A percentile compares a stretch with the other conserved stretches of the same genome.
Evolutionary conservation across 2,888 invertebrate species (phyloP).

Genomic region (Drosophila quinaria): DNA sequence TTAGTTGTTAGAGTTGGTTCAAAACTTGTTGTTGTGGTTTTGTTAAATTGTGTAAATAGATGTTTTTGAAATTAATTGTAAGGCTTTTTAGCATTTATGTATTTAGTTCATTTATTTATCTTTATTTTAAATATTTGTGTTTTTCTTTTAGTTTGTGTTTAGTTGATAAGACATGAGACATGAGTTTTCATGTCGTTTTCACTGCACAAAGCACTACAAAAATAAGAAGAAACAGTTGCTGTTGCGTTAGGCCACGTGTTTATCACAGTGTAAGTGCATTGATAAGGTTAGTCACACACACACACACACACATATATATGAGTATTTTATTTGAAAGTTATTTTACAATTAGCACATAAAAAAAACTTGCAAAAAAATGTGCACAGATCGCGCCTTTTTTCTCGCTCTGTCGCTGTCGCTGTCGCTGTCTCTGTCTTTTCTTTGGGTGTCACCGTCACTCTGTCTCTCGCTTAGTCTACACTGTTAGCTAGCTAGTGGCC

Average conservation of each 20-base stretch:
- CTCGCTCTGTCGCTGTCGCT: not conserved
- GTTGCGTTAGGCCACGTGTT: constrained; percentile 42
- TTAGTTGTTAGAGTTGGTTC: not conserved
- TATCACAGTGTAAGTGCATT: constrained; percentile 58
- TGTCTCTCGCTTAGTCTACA: not conserved
- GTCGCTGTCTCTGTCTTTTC: too few relatives aligned
- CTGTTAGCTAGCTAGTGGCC: constrained; percentile 5
- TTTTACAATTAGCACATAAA: constrained; percentile 13
- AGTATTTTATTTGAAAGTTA: not conserved
- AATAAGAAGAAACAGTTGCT: constrained; percentile 8
- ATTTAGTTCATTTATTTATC: not conserved
- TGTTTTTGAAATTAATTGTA: not conserved
- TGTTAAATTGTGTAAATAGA: constrained; percentile 6
- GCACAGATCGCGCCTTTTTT: constrained; percentile 30
- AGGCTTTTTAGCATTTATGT: not conserved
- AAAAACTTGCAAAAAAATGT: constrained; percentile 31
- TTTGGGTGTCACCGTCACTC: not conserved
- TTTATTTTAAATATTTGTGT: not conserved
- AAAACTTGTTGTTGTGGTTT: not conserved
- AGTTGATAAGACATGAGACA: not conserved
- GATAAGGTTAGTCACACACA: constrained; percentile 37
- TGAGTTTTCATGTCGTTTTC: constrained; percentile 12
- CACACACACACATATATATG: constrained; percentile 7
- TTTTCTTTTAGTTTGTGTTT: not conserved
- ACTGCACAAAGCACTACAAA: constrained; percentile 27